These are phyloP conservation scores for Whitmania pigra DNA, from an alignment of 1,140 invertebrate species.

Conservation along the genomic window DNA sequence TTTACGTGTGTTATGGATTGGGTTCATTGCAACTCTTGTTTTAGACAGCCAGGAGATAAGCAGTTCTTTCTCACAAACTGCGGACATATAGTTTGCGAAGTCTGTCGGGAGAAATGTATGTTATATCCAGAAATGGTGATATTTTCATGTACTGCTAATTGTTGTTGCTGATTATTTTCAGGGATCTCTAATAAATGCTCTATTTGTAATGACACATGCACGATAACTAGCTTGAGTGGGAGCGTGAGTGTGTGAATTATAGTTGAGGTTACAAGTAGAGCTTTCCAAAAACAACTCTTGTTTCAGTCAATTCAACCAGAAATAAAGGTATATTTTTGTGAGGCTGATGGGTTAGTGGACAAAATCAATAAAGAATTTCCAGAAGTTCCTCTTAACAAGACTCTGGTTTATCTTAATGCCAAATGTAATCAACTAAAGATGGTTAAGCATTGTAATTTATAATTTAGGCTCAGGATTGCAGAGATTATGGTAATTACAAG, in stretches of 20 bases:
- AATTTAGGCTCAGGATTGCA: not conserved
- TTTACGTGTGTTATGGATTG: not conserved
- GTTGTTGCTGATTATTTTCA: constrained; percentile 1
- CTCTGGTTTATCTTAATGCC: not conserved
- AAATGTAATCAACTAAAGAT: not conserved
- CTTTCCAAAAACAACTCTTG: not conserved
- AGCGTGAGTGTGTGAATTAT: not conserved
- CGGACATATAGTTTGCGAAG: constrained; percentile 3
- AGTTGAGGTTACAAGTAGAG: not conserved
- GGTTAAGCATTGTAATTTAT: constrained; percentile 1
- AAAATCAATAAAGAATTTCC: not conserved
- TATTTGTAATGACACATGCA: not conserved
- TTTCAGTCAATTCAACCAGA: constrained; percentile 3
- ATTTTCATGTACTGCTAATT: not conserved
- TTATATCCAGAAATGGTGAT: not conserved
- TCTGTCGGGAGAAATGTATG: constrained; percentile 4
- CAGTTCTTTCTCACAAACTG: constrained; percentile 7
- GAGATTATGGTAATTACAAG: not conserved
- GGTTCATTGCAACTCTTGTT: constrained; percentile 3
- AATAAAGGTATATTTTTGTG: constrained; percentile 11
- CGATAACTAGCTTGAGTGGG: not conserved
- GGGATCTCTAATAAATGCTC: not conserved
- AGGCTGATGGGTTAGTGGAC: not conserved
- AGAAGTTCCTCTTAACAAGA: not conserved
- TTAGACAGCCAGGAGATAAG: not conserved